Conservation (phyloP, 35 echinoderm and acorn worm species). For the Apostichopus japonicus region DNA sequence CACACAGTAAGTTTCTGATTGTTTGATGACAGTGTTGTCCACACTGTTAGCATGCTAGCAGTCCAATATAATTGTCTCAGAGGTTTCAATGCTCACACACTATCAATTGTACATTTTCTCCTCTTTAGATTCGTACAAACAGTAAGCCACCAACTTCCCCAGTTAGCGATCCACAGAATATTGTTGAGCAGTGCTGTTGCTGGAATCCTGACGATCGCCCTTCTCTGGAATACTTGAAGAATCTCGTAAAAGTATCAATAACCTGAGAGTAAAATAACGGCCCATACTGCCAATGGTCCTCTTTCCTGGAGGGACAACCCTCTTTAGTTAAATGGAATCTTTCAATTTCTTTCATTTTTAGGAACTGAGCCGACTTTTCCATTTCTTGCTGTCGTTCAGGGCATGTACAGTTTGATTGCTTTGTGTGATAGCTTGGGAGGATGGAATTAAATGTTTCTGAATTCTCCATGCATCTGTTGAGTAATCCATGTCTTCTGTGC, state of each 20-base stretch:
- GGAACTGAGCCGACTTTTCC: no score
- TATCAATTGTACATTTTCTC: background rate
- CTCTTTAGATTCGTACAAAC: background rate
- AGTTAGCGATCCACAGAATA: background rate
- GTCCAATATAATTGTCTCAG: no score
- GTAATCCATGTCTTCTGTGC: no score
- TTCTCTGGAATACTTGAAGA: background rate
- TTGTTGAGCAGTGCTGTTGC: background rate
- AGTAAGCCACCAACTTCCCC: background rate
- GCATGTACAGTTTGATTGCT: no score
- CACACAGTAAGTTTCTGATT: background rate
- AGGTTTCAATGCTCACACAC: no score
- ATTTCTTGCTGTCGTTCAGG: no score
- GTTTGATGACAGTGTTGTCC: background rate
- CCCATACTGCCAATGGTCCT: no score
- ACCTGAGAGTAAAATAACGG: no score
- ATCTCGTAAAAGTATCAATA: background rate
- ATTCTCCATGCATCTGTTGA: no score
- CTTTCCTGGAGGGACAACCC: background rate
- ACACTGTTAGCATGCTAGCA: background rate
- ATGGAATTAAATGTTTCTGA: no score
- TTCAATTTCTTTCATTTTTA: no score
- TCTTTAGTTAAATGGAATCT: background rate
- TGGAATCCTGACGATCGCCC: slow-evolving; percentile 26
- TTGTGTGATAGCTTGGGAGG: no score